Conservation (phyloP, 2,113 vertebrate species). For the Triplophysa rosa region DNA sequence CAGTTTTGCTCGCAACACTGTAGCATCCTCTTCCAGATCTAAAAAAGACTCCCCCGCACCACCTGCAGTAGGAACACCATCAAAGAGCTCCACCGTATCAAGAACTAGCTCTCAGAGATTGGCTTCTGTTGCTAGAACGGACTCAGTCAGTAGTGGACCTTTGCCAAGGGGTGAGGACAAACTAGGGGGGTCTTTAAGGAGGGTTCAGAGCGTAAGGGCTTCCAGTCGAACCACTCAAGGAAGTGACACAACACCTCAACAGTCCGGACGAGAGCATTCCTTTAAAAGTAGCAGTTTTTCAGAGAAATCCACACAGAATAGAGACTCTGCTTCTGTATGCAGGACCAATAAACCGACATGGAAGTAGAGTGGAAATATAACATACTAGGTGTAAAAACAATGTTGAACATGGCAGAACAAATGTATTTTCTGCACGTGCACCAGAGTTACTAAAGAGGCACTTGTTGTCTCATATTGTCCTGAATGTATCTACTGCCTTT, state of each 20-base stretch:
- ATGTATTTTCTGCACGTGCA: background rate
- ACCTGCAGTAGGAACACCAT: conserved; percentile 65
- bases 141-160: conserved; percentile 60
- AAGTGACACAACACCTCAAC: conserved; percentile 63
- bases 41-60: conserved; percentile 72
- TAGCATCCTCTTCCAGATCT: conserved; percentile 84
- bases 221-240: conserved; percentile 67
- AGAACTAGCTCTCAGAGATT: conserved; percentile 77
- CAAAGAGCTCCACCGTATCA: conserved; percentile 68
- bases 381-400: background rate
- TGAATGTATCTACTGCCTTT: conserved; percentile 53
- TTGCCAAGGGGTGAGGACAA: conserved; percentile 69
- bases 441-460: background rate
- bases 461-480: conserved; percentile 25
- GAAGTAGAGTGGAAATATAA: conserved; percentile 75
- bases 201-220: conserved; percentile 78
- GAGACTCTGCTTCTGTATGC: conserved; percentile 65
- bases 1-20: conserved; percentile 88
- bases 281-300: conserved; percentile 71
- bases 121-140: conserved; percentile 63
- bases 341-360: conserved; percentile 78
- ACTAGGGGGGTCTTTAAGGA: conserved; percentile 67
- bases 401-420: conserved; percentile 5
- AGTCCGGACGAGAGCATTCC: conserved; percentile 54
- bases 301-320: conserved; percentile 75